Evolutionary conservation across 2,113 vertebrate genomes (phyloP), one percentile per base, ranked within the genome.

Genomic region (Salvelinus alpinus): DNA sequence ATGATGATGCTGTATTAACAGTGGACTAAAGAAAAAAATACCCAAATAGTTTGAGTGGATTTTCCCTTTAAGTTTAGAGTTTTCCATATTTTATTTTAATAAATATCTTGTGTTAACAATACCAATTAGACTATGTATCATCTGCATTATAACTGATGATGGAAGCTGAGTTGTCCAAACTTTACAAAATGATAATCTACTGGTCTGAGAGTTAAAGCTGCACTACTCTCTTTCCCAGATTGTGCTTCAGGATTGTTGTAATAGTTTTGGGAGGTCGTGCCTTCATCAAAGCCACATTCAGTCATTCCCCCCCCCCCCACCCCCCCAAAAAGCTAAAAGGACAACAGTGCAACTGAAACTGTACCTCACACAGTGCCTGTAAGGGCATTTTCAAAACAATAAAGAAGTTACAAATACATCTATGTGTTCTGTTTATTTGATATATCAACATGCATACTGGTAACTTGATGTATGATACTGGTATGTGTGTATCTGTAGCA

Each of bases 201-300:
- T 16, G 51, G 14, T 54, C 51, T 34, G 14, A 8, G 18, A 68
- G 66, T 29, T 18, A 18, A 68, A 68, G 66, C 1, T 44, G 16
- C 31, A 38, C 29, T 68, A 38, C 14, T 68, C 13, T 3, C 18
- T 66, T 13, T 18, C 65, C 25, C 65, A 34, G 65, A 34, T 68
- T 68, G 29, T 68, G 29, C 29, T 68, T 38, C 29, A 68, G 66
- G 66, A 68, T 68, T 68, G 66, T 8, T 68, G 3, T 34, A 68
- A 11, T 68, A 68, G 7, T 68, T 31, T 62, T 62, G 16, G 51
- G 51, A 54, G 51, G 59, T 62, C 22, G 6, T 62, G n/a, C 59
- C 59, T 62, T 54, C 8, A 24, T 62, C 59, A 62, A 24, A 62
- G 59, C 4, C 20, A 60, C 59, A 62, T n/a, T 22, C 14, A n/a